A percentile compares a stretch with the other conserved stretches of the same genome.
These are phyloP conservation scores for Podiceps cristatus DNA, from an alignment of 2,113 vertebrate species.

Conservation along the genomic window DNA sequence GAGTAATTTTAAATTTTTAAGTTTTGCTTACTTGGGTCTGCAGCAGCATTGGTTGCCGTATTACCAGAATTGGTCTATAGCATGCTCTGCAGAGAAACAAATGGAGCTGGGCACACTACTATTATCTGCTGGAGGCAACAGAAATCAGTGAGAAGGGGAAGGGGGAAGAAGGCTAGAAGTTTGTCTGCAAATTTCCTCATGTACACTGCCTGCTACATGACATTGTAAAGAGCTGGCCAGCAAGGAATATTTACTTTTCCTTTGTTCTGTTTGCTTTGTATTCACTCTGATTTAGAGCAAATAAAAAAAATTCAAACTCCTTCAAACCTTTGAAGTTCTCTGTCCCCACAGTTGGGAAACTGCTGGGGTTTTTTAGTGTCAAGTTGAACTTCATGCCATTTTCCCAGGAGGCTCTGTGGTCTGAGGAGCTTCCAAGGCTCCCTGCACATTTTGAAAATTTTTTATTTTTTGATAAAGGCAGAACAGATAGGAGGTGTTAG, in stretches of 20 bases:
- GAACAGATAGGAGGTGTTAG: neutral
- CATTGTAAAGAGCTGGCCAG: neutral
- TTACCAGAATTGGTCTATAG: neutral
- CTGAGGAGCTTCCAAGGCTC: neutral
- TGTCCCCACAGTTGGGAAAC: neutral
- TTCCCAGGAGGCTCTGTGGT: neutral
- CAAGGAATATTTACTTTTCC: neutral
- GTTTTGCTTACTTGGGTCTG: neutral
- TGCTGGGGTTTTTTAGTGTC: neutral
- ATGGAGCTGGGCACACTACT: neutral
- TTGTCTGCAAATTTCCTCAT: neutral
- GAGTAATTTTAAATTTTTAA: neutral
- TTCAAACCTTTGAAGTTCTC: neutral
- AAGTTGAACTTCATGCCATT: neutral
- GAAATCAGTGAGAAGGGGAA: neutral
- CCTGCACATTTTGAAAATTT: neutral
- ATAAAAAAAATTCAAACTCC: neutral
- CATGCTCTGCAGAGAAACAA: neutral
- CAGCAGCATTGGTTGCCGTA: neutral
- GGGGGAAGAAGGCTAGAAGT: neutral
- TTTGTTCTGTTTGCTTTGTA: neutral
- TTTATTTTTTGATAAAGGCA: neutral
- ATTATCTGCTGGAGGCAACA: neutral
- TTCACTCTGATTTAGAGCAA: neutral
- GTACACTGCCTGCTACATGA: neutral